Evolutionary conservation across 2,888 invertebrate species (phyloP), one percentile per base, ranked within the genome.

Genomic region (Andrena chrysosceles): DNA sequence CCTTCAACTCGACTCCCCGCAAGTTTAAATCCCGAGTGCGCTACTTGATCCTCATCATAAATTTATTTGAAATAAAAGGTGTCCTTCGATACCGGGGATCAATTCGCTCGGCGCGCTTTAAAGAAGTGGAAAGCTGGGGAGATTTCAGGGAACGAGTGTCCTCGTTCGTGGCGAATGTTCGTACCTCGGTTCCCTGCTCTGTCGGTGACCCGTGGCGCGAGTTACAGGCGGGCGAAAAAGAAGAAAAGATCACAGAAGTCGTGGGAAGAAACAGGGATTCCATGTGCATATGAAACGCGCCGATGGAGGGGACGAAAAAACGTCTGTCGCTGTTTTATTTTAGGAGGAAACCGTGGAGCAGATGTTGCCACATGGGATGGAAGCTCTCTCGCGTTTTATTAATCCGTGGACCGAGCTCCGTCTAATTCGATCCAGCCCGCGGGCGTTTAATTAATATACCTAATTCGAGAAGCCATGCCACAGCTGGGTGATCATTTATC

Each of bases 91-190:
- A 60, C 62, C 29, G 31, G 35, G 10, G 10, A 42, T 68, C 23
- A 26, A 20, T 29, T 35, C 67, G 10, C 29, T 49, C 42, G 20
- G 42, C 10, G 42, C 48, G 5, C 31, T n/a, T 66, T 64, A 64
- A 81, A 81, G 76, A 26, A 74, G 56, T 66, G 48, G 64, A 71
- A n/a, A 29, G 68, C 76, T 13, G 26, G 62, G 69, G 67, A 64
- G 60, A 63, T 59, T 49, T 52, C 54, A 20, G 49, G 4, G 63
- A 63, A 77, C 77, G 67, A 83, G 77, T 71, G 83, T 74, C 73
- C 83, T 71, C 74, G 70, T 71, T 71, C 71, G 83, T 52, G 83
- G 78, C 42, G 62, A 63, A 72, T 54, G 72, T 63, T 66, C 48
- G 69, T 71, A 33, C 52, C 52, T 56, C n/a, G 31, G 31, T 52